phyloP scores from a whole-genome alignment of 2,888 invertebrate genomes.

The Chymomyza fuscimana region DNA sequence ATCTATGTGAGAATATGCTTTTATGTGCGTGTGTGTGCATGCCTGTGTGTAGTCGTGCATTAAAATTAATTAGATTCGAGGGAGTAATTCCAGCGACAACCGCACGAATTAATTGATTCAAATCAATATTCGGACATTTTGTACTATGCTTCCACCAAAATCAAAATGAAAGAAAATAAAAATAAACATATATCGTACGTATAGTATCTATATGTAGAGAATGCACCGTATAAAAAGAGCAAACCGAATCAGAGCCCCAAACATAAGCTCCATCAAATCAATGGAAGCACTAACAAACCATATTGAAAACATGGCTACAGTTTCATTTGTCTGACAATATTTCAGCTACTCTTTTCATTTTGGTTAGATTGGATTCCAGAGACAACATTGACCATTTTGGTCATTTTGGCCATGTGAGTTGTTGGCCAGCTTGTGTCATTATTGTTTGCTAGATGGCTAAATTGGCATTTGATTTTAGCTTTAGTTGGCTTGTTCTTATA shows the following conservation, averaged over 20 bases:
- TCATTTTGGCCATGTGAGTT: too few species aligned
- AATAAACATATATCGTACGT: background rate
- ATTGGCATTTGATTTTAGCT: background rate
- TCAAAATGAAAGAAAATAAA: background rate
- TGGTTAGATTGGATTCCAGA: background rate
- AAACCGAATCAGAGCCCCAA: background rate
- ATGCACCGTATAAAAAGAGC: background rate
- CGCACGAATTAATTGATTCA: slow-evolving; percentile 80
- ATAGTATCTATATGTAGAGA: background rate
- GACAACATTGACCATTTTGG: background rate
- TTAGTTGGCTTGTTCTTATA: too few species aligned
- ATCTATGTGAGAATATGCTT: slow-evolving; percentile 18
- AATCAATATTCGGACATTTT: slow-evolving; percentile 79
- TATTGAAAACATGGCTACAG: slow-evolving; percentile 68
- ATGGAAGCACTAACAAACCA: slow-evolving; percentile 65
- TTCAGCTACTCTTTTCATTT: background rate
- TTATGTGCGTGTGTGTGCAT: slow-evolving; percentile 37
- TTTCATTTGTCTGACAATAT: slow-evolving; percentile 69
- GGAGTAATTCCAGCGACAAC: slow-evolving; percentile 79
- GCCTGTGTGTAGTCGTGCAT: slow-evolving; percentile 76
- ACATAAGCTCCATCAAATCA: slow-evolving; percentile 22
- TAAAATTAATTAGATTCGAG: slow-evolving; percentile 81
- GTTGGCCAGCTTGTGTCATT: background rate
- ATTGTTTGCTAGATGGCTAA: background rate
- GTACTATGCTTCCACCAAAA: slow-evolving; percentile 32